Evolutionary conservation across 2,797 vertebrate species (phyloP).

Genomic region (Poecilia gillii): DNA sequence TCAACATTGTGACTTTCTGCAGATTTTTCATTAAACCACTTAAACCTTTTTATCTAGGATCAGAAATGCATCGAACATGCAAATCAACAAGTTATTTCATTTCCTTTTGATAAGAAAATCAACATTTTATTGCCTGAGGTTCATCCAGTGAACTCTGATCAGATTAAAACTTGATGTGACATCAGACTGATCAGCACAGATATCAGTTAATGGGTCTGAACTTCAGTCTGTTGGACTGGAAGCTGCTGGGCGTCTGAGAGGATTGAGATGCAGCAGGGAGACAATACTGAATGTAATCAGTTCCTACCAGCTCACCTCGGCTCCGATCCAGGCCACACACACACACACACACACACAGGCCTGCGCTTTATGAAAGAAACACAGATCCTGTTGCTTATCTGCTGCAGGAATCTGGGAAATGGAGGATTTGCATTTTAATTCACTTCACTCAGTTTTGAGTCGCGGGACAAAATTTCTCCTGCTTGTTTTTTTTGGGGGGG

Average conservation of each 20-base stretch:
- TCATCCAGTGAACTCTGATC: no score
- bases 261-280: slow-evolving; percentile 63
- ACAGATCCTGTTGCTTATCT: slow-evolving; percentile 70
- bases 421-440: slow-evolving; percentile 82
- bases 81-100: no score
- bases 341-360: background rate
- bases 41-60: no score
- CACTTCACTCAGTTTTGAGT: slow-evolving; percentile 77
- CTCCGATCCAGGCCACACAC: background rate
- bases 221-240: slow-evolving; percentile 1
- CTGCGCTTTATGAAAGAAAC: slow-evolving; percentile 49
- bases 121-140: no score
- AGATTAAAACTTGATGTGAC: no score
- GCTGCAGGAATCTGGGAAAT: slow-evolving; percentile 68
- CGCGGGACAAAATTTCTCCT: background rate
- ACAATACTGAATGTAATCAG: slow-evolving; percentile 72
- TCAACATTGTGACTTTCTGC: no score
- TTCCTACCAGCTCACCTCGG: slow-evolving; percentile 69
- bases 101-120: no score
- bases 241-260: slow-evolving; percentile 22
- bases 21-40: no score
- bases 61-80: no score
- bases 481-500: background rate
- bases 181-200: no score
- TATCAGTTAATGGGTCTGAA: background rate